Evolutionary conservation across 2,888 invertebrate genomes (phyloP).

Genomic region (Pinctada fucata): DNA sequence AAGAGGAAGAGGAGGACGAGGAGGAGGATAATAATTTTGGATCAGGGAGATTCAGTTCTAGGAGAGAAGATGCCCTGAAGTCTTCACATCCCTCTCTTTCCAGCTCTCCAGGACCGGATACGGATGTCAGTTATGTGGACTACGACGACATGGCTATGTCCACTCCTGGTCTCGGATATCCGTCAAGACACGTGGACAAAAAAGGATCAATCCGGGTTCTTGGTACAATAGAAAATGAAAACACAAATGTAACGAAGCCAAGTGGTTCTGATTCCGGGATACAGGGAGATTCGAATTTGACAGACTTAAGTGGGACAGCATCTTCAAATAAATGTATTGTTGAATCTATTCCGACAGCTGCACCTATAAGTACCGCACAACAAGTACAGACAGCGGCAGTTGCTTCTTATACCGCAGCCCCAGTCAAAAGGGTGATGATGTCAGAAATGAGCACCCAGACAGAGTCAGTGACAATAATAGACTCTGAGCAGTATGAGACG

Average conservation of each 20-base stretch:
- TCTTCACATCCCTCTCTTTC: not conserved
- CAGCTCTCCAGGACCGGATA: slow-evolving; percentile 5
- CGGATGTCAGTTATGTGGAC: not conserved
- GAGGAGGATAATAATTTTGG: not conserved
- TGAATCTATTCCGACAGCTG: too few relatives aligned
- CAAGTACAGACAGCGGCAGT: not conserved
- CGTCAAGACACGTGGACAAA: not conserved
- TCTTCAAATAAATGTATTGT: not conserved
- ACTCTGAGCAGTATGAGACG: not conserved
- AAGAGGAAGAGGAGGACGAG: not conserved
- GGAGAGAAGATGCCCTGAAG: not conserved
- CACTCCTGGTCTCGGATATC: slow-evolving; percentile 22
- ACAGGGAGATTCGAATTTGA: slow-evolving; percentile 14
- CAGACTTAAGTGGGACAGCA: not conserved
- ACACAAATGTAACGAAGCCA: not conserved
- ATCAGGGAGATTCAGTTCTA: not conserved
- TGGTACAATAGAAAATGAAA: not conserved
- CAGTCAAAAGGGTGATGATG: not conserved
- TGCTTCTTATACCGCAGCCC: not conserved
- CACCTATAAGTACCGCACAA: too few relatives aligned
- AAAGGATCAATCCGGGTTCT: not conserved
- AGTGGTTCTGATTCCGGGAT: slow-evolving; percentile 17
- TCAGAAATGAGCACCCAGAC: slow-evolving; percentile 13
- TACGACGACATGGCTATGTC: slow-evolving; percentile 13
- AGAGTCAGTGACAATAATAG: not conserved